phyloP scores from a whole-genome alignment of 2,113 vertebrate species.

The Anarhynchus alexandrinus region DNA sequence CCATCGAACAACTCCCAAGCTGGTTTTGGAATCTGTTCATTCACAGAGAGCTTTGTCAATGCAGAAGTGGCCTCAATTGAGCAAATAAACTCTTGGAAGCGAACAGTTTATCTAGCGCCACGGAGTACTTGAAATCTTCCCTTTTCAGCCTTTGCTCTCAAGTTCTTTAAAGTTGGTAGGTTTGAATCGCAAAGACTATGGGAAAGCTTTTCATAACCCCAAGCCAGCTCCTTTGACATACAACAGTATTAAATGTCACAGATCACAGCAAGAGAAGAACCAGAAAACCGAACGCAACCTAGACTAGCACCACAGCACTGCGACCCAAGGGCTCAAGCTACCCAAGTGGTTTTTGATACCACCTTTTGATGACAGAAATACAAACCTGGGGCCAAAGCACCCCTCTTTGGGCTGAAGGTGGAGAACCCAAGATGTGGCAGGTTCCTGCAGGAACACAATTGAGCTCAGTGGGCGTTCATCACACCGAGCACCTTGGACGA shows the following conservation, averaged over 20 bases:
- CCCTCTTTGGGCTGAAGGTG: neutral
- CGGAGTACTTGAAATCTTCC: neutral
- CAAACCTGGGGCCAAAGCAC: neutral
- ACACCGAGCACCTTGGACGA: neutral
- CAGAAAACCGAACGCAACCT: neutral
- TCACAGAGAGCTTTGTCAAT: neutral
- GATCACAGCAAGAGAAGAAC: neutral
- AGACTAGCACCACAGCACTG: neutral
- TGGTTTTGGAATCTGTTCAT: conserved; percentile 15
- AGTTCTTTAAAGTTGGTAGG: neutral
- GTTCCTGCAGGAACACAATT: neutral
- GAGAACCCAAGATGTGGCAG: accelerated
- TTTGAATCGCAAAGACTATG: neutral
- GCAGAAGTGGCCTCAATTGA: neutral
- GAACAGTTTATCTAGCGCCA: neutral
- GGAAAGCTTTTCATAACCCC: neutral
- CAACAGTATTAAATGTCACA: neutral
- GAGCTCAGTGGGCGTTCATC: neutral
- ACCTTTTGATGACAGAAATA: neutral
- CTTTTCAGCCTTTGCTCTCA: neutral
- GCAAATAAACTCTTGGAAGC: neutral
- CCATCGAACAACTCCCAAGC: conserved; percentile 6
- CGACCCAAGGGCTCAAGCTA: neutral
- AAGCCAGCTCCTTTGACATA: neutral
- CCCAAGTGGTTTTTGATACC: neutral